These are phyloP conservation scores for Semotilus atromaculatus DNA, from an alignment of 2,797 vertebrate species.

Conservation along the genomic window DNA sequence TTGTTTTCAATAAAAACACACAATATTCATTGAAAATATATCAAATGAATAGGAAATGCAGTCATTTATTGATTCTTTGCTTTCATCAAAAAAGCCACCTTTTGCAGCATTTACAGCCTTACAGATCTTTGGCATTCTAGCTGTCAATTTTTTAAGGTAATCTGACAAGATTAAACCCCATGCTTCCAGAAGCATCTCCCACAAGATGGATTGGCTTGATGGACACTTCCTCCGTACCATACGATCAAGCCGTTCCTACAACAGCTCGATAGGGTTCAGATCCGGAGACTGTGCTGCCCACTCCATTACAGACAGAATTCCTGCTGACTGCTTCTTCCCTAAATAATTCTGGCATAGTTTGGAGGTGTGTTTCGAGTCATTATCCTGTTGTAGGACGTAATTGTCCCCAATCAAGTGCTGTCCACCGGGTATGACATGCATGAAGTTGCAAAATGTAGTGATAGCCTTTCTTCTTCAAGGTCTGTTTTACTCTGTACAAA, in stretches of 20 bases:
- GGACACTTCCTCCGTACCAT: background rate
- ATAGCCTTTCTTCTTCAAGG: background rate
- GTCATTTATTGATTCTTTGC: background rate
- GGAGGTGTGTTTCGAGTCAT: background rate
- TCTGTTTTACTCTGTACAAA: conserved; percentile 7
- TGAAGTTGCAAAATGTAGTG: background rate
- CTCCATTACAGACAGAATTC: background rate
- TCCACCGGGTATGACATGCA: conserved; percentile 13
- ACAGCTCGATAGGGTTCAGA: background rate
- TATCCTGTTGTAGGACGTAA: conserved; percentile 17
- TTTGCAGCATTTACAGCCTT: background rate
- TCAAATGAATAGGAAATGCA: background rate
- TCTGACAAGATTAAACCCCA: background rate
- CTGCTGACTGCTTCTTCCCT: background rate
- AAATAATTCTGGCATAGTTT: conserved; percentile 19
- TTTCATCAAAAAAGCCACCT: background rate
- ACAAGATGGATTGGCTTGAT: background rate
- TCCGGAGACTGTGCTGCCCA: background rate
- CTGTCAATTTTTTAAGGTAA: background rate
- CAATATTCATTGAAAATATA: no score
- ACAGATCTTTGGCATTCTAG: background rate
- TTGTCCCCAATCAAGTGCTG: conserved; percentile 1
- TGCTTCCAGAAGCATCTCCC: background rate
- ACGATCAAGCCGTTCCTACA: background rate
- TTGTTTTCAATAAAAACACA: background rate